Evolutionary conservation across 2,113 vertebrate genomes (phyloP), one percentile per base, ranked within the genome.

Genomic region (Thunnus maccoyii): DNA sequence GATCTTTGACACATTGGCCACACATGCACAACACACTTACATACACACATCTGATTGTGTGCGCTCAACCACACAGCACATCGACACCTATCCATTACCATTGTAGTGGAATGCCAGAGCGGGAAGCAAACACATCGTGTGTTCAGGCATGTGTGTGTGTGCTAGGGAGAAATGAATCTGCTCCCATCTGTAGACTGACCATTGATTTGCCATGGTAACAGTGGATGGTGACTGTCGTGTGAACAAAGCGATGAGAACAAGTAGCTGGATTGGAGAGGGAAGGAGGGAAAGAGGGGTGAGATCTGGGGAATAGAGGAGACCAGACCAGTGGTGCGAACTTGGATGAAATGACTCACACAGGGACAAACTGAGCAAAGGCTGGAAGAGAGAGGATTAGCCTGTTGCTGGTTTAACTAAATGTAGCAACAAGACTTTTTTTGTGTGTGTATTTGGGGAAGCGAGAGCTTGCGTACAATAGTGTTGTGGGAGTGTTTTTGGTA

Each of bases 161-260:
- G 58, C 51, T 36, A 7, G 61, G 30, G 69, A 61, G 66, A 80
- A 78, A 85, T 84, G 72, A 91, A 89, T 86, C 78, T 81, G 46
- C 87, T 84, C 79, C 91, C 89, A 86, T 94, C 91, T 86, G 85
- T 74, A 87, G 73, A 88, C 86, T 84, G 83, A 87, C 88, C 91
- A 90, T 93, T 84, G 93, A 92, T 93, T 93, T 82, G 86, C 86
- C 90, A 93, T 93, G 86, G 89, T 89, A 91, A 92, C 93, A 46
- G 86, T 80, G 75, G 78, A 75, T 85, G 75, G 92, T 78, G 78
- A 88, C 85, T 87, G 87, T 89, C 54, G 66, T 85, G 84, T 85
- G 91, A 92, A 94, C 82, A 91, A 91, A 91, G 85, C 55, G 51
- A 72, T 71, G 80, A 73, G 65, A 81, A 58, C 62, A 64, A 85